Evolutionary conservation across 2,888 invertebrate species (phyloP).

Genomic region (Pollenia angustigena): DNA sequence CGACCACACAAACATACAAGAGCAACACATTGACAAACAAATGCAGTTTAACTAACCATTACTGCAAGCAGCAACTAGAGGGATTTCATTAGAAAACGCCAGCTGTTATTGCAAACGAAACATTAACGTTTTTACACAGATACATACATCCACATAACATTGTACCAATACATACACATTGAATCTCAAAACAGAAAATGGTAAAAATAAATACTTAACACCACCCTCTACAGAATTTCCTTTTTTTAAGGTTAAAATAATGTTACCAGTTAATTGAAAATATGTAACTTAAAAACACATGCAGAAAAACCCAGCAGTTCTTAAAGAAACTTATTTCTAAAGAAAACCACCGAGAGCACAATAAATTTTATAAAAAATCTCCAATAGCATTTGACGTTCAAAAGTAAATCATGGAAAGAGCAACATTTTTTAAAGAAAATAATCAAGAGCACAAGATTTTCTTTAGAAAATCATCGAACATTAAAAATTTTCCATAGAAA

Average conservation of each 20-base stretch:
- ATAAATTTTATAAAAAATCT: no score
- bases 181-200: neutral
- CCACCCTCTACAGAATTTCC: slow-evolving; percentile 13
- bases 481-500: no score
- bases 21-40: neutral
- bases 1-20: neutral
- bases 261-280: slow-evolving; percentile 64
- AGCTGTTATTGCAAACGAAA: slow-evolving; percentile 51
- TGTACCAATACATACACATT: neutral
- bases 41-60: neutral
- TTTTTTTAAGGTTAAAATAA: slow-evolving; percentile 31
- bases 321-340: no score
- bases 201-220: slow-evolving; percentile 14
- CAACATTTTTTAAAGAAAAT: no score
- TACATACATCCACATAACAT: neutral
- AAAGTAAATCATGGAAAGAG: no score
- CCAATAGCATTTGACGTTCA: no score
- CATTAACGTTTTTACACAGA: slow-evolving; percentile 24
- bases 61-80: neutral
- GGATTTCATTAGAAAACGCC: slow-evolving; percentile 43
- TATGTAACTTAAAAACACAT: slow-evolving; percentile 26
- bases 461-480: no score
- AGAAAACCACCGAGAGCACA: no score
- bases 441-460: no score
- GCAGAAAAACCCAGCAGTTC: no score